phyloP scores from a whole-genome alignment of 2,888 invertebrate species.

The Nesidiocoris tenuis region DNA sequence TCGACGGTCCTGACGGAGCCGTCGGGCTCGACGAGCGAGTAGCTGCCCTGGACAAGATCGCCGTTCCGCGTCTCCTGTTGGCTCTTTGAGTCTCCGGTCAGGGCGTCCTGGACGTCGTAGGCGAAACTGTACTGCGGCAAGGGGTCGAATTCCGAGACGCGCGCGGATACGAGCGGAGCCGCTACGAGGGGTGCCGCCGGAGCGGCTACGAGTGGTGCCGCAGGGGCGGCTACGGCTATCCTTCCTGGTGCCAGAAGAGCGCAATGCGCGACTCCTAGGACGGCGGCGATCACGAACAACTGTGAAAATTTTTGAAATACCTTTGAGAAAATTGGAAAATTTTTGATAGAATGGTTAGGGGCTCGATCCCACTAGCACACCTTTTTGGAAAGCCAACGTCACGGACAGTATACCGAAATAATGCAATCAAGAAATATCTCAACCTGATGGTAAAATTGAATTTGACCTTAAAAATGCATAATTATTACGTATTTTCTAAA shows the following conservation, averaged over 20 bases:
- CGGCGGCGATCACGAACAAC: slow-evolving; percentile 22
- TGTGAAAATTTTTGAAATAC: not conserved
- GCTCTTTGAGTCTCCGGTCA: slow-evolving; percentile 29
- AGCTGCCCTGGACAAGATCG: slow-evolving; percentile 19
- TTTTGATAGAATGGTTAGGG: too few species aligned
- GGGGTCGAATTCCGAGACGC: slow-evolving; percentile 26
- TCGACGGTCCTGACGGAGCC: too few species aligned
- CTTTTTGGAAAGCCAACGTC: too few species aligned
- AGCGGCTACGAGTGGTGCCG: slow-evolving; percentile 9
- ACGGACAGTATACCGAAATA: too few species aligned
- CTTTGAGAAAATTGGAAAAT: not conserved
- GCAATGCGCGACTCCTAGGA: slow-evolving; percentile 9
- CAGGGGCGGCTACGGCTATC: too few species aligned
- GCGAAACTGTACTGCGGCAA: slow-evolving; percentile 35
- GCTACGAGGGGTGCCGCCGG: slow-evolving; percentile 21
- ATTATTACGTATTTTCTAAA: too few species aligned
- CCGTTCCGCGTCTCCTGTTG: slow-evolving; percentile 25
- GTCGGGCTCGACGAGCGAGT: slow-evolving; percentile 22
- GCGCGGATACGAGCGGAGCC: slow-evolving; percentile 6
- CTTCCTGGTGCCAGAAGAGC: slow-evolving; percentile 8
- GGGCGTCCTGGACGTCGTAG: slow-evolving; percentile 36
- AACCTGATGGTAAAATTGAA: too few species aligned
- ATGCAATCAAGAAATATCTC: too few species aligned
- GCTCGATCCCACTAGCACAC: too few species aligned
- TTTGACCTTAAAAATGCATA: too few species aligned